Percentiles rank a stretch among this genome's conserved stretches.
These are phyloP conservation scores for Agrotis ipsilon DNA, from an alignment of 2,888 invertebrate species.

Conservation along the genomic window DNA sequence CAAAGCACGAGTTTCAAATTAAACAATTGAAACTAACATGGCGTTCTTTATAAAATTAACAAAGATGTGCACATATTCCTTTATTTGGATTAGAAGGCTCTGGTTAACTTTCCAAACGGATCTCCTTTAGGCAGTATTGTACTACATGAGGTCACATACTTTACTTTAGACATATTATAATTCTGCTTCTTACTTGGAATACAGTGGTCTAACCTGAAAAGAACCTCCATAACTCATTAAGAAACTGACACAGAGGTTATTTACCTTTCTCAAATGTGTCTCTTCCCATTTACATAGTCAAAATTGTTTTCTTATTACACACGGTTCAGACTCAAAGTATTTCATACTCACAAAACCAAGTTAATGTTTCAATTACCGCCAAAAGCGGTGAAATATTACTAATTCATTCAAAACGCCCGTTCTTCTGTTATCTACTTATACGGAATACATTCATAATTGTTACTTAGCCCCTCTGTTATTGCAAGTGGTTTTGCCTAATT, in stretches of 20 bases:
- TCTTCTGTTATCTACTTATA: constrained; percentile 14
- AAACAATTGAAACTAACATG: background rate
- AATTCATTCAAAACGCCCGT: constrained; percentile 20
- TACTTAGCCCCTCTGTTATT: constrained; percentile 34
- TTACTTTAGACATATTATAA: background rate
- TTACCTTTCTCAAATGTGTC: background rate
- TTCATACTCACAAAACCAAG: background rate
- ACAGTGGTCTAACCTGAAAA: constrained; percentile 4
- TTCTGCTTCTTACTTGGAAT: constrained; percentile 6
- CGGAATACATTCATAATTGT: constrained; percentile 38
- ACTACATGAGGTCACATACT: background rate
- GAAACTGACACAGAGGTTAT: background rate
- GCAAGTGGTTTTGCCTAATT: constrained; percentile 30
- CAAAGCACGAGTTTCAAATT: background rate
- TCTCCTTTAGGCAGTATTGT: background rate
- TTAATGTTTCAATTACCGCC: constrained; percentile 11
- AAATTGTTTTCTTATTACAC: background rate
- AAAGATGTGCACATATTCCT: background rate
- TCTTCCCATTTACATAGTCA: background rate
- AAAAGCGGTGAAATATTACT: constrained; percentile 12
- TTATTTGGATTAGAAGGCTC: background rate
- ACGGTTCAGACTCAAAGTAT: background rate
- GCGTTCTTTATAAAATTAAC: background rate
- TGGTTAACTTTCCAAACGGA: background rate
- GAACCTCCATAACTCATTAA: no score